Evolutionary conservation across 2,113 vertebrate genomes (phyloP).

Genomic region (Amphiprion percula): DNA sequence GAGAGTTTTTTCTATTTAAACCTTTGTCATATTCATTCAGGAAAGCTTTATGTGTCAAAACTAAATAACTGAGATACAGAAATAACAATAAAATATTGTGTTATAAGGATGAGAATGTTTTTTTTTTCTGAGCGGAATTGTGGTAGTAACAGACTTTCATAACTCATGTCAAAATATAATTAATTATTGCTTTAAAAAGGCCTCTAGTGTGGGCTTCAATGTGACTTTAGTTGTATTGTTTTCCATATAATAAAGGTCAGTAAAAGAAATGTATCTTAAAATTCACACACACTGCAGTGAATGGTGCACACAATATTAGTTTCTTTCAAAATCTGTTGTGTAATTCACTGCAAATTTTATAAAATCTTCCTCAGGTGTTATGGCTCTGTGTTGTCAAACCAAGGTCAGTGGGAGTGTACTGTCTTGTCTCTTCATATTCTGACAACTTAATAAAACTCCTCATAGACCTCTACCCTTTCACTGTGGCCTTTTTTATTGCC

Average conservation of each 20-base stretch:
- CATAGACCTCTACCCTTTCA: conserved; percentile 37
- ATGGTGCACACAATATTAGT: neutral
- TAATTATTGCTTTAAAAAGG: neutral
- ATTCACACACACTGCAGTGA: neutral
- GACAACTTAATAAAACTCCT: conserved; percentile 75
- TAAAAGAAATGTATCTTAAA: neutral
- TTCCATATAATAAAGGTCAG: conserved; percentile 31
- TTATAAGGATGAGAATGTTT: neutral
- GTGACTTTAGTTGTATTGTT: conserved; percentile 13
- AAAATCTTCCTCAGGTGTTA: conserved; percentile 25
- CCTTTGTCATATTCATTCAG: too few relatives aligned
- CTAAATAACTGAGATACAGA: too few relatives aligned
- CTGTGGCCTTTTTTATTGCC: conserved; percentile 53
- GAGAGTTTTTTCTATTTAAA: too few relatives aligned
- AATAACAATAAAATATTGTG: neutral
- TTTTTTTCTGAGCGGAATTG: neutral
- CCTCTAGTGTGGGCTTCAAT: too few relatives aligned
- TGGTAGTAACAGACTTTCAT: neutral
- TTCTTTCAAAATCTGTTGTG: neutral
- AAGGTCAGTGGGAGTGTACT: conserved; percentile 52
- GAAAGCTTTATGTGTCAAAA: too few relatives aligned
- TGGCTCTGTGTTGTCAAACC: conserved; percentile 28
- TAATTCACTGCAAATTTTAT: conserved; percentile 6
- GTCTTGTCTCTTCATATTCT: conserved; percentile 56
- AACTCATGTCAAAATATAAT: neutral